Percentiles rank a stretch among this genome's conserved stretches.
Conservation (phyloP, 2,888 invertebrate species). For the Amphimallon solstitiale region DNA sequence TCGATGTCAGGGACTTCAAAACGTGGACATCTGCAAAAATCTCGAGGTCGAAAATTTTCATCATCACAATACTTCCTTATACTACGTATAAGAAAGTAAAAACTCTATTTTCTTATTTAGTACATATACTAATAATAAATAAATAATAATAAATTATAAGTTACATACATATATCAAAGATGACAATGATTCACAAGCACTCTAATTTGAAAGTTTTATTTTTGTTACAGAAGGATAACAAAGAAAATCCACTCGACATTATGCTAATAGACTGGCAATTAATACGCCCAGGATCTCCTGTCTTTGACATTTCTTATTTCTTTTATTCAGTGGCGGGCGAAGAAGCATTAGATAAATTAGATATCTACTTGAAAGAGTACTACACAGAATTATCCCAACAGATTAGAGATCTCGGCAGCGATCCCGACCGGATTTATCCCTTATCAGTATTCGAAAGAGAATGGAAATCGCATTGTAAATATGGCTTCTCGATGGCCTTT, state of each 20-base stretch:
- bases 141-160: no score
- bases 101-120: no score
- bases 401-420: constrained; percentile 48
- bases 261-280: constrained; percentile 40
- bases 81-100: no score
- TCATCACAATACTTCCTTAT: no score
- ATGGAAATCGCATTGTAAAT: constrained; percentile 47
- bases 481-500: constrained; percentile 48
- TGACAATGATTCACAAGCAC: no score
- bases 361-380: constrained; percentile 51
- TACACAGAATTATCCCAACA: constrained; percentile 48
- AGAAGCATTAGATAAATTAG: constrained; percentile 48
- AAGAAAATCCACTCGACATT: neutral
- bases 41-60: no score
- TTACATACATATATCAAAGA: no score
- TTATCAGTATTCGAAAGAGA: constrained; percentile 47
- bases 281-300: constrained; percentile 45
- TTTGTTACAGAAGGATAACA: constrained; percentile 2
- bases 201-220: no score
- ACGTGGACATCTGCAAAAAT: no score
- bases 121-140: no score
- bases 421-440: constrained; percentile 46
- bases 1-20: no score
- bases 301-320: constrained; percentile 52
- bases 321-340: constrained; percentile 51